Conservation (phyloP, 2,113 vertebrate species). For the Hippolais icterina region DNA sequence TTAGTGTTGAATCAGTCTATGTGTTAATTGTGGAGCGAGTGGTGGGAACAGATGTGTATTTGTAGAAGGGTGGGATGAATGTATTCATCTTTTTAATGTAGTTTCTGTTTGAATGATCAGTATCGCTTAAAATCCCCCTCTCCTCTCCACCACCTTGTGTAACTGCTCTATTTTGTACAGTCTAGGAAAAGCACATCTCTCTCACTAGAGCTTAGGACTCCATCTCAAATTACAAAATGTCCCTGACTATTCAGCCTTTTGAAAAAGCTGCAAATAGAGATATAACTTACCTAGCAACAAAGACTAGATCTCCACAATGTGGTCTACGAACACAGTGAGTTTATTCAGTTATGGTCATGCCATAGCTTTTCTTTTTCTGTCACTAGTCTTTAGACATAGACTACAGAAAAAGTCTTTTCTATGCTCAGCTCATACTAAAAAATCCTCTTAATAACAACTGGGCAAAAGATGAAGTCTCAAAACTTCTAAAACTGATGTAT, state of each 20-base stretch:
- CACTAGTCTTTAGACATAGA: background rate
- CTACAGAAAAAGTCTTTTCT: background rate
- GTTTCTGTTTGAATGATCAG: background rate
- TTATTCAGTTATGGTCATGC: conserved; percentile 9
- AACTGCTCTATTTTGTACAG: conserved; percentile 16
- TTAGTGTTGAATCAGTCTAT: conserved; percentile 3
- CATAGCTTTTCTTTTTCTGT: background rate
- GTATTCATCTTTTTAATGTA: background rate
- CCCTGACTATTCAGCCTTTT: conserved; percentile 42
- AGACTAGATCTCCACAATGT: conserved; percentile 14
- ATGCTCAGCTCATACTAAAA: background rate
- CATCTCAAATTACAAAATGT: conserved; percentile 58
- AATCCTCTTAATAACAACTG: background rate
- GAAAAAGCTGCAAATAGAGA: conserved; percentile 49
- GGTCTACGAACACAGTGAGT: background rate
- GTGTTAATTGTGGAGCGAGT: background rate
- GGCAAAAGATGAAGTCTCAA: background rate
- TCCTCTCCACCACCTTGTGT: conserved; percentile 12
- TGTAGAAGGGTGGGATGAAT: background rate
- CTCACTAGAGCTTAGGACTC: background rate
- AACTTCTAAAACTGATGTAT: background rate
- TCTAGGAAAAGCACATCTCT: conserved; percentile 19
- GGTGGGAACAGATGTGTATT: background rate
- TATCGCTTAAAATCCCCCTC: background rate
- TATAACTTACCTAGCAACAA: conserved; percentile 64